Evolutionary conservation across 2,113 vertebrate species (phyloP).

Genomic region (Phainopepla nitens): DNA sequence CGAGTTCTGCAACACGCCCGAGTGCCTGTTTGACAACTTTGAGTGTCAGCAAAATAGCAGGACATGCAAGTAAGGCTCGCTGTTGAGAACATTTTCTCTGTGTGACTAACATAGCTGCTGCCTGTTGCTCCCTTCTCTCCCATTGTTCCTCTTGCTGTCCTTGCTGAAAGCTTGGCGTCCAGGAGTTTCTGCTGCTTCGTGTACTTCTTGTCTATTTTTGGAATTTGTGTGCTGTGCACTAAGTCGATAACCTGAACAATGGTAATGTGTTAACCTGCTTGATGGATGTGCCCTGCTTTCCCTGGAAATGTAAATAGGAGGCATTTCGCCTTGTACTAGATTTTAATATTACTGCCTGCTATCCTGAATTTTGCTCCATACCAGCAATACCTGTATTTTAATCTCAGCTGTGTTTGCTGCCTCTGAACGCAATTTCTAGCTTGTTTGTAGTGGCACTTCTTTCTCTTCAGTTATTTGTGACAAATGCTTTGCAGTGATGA

Average conservation of each 20-base stretch:
- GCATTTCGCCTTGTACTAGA: not conserved
- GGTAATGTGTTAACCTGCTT: not conserved
- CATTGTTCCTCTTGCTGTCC: not conserved
- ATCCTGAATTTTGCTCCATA: not conserved
- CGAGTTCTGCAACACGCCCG: conserved; percentile 83
- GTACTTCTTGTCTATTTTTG: not conserved
- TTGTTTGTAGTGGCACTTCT: not conserved
- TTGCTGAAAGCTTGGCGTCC: not conserved
- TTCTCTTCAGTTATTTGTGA: not conserved
- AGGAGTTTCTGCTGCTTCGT: conserved; percentile 3
- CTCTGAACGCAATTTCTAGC: not conserved
- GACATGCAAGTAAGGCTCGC: conserved; percentile 83
- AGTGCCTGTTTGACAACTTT: conserved; percentile 92
- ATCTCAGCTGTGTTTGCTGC: not conserved
- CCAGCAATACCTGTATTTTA: not conserved
- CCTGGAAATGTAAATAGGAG: not conserved
- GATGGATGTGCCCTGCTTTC: not conserved
- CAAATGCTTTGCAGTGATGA: not conserved
- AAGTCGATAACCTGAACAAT: not conserved
- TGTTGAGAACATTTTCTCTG: not conserved
- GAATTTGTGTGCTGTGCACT: not conserved
- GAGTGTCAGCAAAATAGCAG: conserved; percentile 77
- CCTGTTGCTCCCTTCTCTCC: not conserved
- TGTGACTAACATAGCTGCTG: conserved; percentile 7
- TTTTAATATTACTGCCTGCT: not conserved